Percentiles rank a stretch among this genome's conserved stretches.
Conservation (phyloP, 2,888 invertebrate species). For the Tiliacea aurago region DNA sequence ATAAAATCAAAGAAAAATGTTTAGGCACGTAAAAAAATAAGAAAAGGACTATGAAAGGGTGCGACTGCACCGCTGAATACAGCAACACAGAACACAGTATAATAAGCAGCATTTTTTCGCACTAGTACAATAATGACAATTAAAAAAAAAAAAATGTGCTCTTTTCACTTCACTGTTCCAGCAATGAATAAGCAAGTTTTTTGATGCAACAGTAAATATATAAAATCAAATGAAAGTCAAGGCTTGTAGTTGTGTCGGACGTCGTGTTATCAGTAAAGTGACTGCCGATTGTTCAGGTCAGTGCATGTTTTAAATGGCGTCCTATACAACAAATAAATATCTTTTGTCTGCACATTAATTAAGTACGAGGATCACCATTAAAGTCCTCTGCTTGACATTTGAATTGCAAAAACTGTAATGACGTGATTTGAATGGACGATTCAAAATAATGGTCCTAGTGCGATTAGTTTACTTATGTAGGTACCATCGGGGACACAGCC, state of each 20-base stretch:
- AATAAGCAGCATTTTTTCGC: constrained; percentile 55
- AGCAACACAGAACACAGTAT: constrained; percentile 60
- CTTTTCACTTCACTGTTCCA: constrained; percentile 23
- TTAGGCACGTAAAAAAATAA: constrained; percentile 70
- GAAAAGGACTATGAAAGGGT: constrained; percentile 66
- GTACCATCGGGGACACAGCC: not conserved
- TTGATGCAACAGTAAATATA: constrained; percentile 38
- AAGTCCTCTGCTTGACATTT: constrained; percentile 32
- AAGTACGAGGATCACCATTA: not conserved
- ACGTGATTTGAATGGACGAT: constrained; percentile 39
- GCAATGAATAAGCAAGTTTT: constrained; percentile 35
- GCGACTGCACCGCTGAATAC: constrained; percentile 63
- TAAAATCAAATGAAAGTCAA: constrained; percentile 41
- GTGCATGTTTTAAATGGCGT: constrained; percentile 17
- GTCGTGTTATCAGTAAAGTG: constrained; percentile 34
- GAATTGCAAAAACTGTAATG: constrained; percentile 40
- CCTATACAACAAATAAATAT: constrained; percentile 27
- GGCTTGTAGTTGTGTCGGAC: constrained; percentile 21
- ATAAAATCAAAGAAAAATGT: constrained; percentile 62
- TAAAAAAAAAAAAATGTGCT: not conserved
- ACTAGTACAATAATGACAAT: not conserved
- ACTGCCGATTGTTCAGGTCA: constrained; percentile 31
- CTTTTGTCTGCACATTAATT: constrained; percentile 35
- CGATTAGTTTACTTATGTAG: constrained; percentile 17
- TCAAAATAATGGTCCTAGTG: not conserved